A percentile compares a stretch with the other conserved stretches of the same genome.
Conservation (phyloP, 1,140 invertebrate genomes). For the Drosophila elegans region DNA sequence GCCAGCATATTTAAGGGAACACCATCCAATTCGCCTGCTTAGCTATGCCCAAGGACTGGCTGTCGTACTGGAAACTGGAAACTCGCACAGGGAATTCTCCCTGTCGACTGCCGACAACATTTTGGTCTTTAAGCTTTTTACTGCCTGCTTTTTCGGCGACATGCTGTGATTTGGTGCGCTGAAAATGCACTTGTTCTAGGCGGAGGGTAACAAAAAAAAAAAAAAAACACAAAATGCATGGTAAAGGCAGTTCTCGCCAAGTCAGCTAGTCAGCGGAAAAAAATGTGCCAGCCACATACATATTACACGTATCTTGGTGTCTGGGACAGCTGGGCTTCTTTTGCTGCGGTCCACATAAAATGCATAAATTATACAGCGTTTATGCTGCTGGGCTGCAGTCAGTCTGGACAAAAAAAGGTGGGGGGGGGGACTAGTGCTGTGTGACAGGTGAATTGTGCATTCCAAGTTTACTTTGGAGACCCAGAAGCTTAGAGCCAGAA, state of each 20-base stretch:
- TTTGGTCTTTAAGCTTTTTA: slow-evolving; percentile 54
- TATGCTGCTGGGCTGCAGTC: slow-evolving; percentile 43
- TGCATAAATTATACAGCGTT: slow-evolving; percentile 80
- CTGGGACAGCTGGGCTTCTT: slow-evolving; percentile 69
- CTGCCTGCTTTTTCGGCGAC: slow-evolving; percentile 54
- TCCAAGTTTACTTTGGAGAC: slow-evolving; percentile 12
- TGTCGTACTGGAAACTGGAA: not conserved
- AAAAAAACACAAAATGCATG: no score
- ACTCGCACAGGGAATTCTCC: no score
- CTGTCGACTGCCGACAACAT: slow-evolving; percentile 9
- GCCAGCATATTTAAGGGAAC: slow-evolving; percentile 23
- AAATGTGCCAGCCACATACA: slow-evolving; percentile 62
- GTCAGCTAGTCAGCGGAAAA: slow-evolving; percentile 49
- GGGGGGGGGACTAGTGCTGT: not conserved
- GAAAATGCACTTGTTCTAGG: slow-evolving; percentile 22
- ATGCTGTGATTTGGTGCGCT: slow-evolving; percentile 43
- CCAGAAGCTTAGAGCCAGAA: slow-evolving; percentile 16
- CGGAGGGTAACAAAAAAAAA: slow-evolving; percentile 1
- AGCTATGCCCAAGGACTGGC: slow-evolving; percentile 34
- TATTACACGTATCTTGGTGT: slow-evolving; percentile 78
- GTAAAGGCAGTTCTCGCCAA: slow-evolving; percentile 19
- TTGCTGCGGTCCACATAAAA: slow-evolving; percentile 77
- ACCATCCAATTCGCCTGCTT: slow-evolving; percentile 22
- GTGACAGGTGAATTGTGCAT: slow-evolving; percentile 65
- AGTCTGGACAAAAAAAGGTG: not conserved